These are phyloP conservation scores for Anser cygnoides DNA, from an alignment of 2,113 vertebrate genomes.

Conservation along the genomic window DNA sequence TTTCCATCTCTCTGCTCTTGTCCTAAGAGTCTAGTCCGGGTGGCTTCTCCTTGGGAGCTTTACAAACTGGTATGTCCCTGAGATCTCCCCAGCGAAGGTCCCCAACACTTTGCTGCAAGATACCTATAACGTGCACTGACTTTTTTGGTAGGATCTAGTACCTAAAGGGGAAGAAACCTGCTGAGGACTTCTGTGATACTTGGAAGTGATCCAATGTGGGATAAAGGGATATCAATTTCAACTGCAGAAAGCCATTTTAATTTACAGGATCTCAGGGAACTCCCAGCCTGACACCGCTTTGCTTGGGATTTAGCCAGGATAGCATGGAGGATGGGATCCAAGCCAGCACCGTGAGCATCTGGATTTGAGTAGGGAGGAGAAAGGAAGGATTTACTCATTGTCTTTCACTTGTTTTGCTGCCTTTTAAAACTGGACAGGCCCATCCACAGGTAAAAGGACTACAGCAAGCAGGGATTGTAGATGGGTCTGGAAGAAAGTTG, in stretches of 20 bases:
- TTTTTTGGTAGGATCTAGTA: neutral
- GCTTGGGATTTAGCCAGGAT: constrained; percentile 4
- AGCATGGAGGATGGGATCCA: neutral
- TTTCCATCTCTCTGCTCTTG: neutral
- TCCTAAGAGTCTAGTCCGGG: neutral
- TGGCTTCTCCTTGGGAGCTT: neutral
- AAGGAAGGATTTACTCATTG: neutral
- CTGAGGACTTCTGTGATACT: neutral
- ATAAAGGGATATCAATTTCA: constrained; percentile 8
- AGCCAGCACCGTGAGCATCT: neutral
- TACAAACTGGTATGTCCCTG: neutral
- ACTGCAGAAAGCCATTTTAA: neutral
- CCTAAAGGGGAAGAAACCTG: neutral
- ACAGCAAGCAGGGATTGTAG: neutral
- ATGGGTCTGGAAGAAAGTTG: neutral
- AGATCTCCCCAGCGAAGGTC: neutral
- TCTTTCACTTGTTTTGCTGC: neutral
- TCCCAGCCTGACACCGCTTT: neutral
- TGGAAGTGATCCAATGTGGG: neutral
- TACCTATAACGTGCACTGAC: neutral
- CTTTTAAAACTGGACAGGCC: neutral
- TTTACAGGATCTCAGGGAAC: neutral
- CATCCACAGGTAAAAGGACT: neutral
- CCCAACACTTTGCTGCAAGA: neutral
- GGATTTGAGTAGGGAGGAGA: neutral